A percentile compares a stretch with the other conserved stretches of the same genome.
Evolutionary conservation across 2,888 invertebrate genomes (phyloP).

Genomic region (Beris morrisii): DNA sequence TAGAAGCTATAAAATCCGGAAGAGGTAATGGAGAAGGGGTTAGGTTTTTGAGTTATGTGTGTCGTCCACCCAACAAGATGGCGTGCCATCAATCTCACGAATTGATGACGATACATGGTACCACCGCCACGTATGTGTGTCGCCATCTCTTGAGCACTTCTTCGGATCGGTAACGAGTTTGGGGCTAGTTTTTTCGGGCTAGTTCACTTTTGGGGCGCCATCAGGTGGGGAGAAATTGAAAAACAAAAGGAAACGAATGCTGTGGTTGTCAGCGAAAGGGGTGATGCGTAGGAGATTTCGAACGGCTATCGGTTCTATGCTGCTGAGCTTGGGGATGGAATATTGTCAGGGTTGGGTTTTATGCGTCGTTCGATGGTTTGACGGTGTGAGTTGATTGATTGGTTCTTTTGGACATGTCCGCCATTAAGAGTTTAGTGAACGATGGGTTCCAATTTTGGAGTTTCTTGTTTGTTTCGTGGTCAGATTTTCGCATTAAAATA

Average conservation of each 20-base stretch:
- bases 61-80: slow-evolving; percentile 28
- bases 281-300: slow-evolving; percentile 16
- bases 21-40: slow-evolving; percentile 27
- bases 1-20: slow-evolving; percentile 1
- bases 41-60: slow-evolving; percentile 14
- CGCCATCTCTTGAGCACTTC: slow-evolving; percentile 13
- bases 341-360: slow-evolving; percentile 12
- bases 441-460: slow-evolving; percentile 12
- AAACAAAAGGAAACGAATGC: not conserved
- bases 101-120: slow-evolving; percentile 4
- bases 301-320: slow-evolving; percentile 7
- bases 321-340: not conserved
- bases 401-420: slow-evolving; percentile 21
- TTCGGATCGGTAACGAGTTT: slow-evolving; percentile 13
- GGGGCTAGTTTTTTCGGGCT: not conserved
- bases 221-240: slow-evolving; percentile 6
- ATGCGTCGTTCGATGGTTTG: slow-evolving; percentile 8
- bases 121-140: not conserved
- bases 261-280: slow-evolving; percentile 9
- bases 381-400: slow-evolving; percentile 25
- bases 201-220: not conserved
- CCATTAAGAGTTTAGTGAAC: slow-evolving; percentile 19
- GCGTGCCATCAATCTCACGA: slow-evolving; percentile 29
- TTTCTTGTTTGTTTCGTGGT: no score
- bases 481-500: no score